phyloP scores from a whole-genome alignment of 2,888 invertebrate species.

The Pristionchus arcanus region DNA sequence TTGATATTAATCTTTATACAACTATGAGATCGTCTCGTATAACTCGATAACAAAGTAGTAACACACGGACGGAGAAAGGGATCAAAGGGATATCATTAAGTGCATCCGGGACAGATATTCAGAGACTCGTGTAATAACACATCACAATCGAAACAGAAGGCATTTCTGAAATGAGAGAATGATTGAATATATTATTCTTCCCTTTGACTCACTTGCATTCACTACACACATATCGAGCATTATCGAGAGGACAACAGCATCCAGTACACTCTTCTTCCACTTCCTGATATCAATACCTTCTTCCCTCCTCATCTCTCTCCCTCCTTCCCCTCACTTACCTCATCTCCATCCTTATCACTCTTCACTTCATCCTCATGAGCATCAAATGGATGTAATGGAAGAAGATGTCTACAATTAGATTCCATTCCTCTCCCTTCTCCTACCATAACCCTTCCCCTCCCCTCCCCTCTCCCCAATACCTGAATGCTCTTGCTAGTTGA shows the following conservation, averaged over 20 bases:
- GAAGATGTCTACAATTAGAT: slow-evolving; percentile 61
- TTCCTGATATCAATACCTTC: background rate
- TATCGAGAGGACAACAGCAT: slow-evolving; percentile 38
- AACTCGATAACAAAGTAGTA: background rate
- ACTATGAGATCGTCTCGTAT: slow-evolving; percentile 29
- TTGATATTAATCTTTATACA: slow-evolving; percentile 21
- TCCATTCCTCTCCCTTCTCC: background rate
- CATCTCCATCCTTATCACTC: slow-evolving; percentile 40
- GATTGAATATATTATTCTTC: background rate
- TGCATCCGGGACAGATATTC: slow-evolving; percentile 96
- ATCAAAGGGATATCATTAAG: background rate
- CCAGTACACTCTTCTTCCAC: slow-evolving; percentile 4
- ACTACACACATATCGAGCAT: slow-evolving; percentile 69
- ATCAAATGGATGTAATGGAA: slow-evolving; percentile 65
- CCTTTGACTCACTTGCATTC: slow-evolving; percentile 62
- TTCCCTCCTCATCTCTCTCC: background rate
- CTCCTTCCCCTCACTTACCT: background rate
- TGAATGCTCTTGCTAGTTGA: slow-evolving; percentile 83
- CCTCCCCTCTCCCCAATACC: slow-evolving; percentile 41
- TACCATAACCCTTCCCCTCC: no score
- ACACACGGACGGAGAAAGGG: background rate
- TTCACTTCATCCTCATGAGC: slow-evolving; percentile 55
- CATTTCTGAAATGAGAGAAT: slow-evolving; percentile 80
- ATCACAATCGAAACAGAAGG: slow-evolving; percentile 96
- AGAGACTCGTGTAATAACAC: slow-evolving; percentile 93